These are phyloP conservation scores for Suricata suricatta DNA, from an alignment of 2,113 vertebrate species.

Conservation along the genomic window DNA sequence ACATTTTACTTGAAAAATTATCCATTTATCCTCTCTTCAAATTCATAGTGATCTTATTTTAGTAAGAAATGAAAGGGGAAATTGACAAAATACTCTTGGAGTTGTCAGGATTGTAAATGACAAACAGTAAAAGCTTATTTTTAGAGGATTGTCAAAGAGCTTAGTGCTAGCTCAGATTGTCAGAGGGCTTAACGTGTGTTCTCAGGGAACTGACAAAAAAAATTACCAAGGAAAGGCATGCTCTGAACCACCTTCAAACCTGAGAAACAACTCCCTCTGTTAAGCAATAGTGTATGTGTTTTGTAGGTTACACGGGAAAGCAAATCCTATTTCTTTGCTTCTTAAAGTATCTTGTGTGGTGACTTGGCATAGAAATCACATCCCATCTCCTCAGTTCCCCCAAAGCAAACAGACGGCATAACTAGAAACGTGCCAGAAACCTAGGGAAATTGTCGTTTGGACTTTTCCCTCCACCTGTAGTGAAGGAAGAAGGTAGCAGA, in stretches of 20 bases:
- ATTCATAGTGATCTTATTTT: not conserved
- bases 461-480: not conserved
- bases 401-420: not conserved
- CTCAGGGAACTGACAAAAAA: not conserved
- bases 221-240: not conserved
- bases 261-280: not conserved
- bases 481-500: not conserved
- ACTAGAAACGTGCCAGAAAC: not conserved
- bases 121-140: not conserved
- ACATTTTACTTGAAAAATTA: slow-evolving; percentile 3
- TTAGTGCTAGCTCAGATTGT: not conserved
- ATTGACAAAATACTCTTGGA: not conserved
- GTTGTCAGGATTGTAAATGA: not conserved
- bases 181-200: not conserved
- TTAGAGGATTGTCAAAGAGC: not conserved
- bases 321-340: not conserved
- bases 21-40: not conserved
- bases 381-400: not conserved
- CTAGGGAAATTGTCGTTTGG: not conserved
- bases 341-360: not conserved
- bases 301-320: not conserved
- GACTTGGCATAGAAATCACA: not conserved
- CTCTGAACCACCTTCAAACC: not conserved
- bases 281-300: not conserved
- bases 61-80: not conserved